These are phyloP conservation scores for Clarias gariepinus DNA, from an alignment of 2,113 vertebrate species.

Conservation along the genomic window DNA sequence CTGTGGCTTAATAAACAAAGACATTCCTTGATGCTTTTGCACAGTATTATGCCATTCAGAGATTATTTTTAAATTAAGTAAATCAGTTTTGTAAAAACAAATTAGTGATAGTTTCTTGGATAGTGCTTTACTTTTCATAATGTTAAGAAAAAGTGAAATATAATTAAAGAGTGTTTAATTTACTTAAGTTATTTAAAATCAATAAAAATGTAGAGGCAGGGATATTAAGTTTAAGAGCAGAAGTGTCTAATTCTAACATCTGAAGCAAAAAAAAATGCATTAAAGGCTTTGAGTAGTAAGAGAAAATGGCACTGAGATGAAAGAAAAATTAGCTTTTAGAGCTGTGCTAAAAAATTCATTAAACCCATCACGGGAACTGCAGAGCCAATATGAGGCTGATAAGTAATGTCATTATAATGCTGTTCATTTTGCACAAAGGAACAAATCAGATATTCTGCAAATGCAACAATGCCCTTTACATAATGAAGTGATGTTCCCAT, in stretches of 20 bases:
- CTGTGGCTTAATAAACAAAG: too few species aligned
- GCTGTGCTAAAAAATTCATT: neutral
- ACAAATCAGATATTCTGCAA: conserved; percentile 14
- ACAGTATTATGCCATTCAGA: neutral
- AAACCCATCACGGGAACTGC: neutral
- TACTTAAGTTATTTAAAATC: neutral
- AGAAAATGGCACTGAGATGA: neutral
- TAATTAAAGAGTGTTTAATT: neutral
- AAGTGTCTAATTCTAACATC: neutral
- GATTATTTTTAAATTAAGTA: neutral
- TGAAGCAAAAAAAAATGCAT: neutral
- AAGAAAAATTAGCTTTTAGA: neutral
- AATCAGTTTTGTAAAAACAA: neutral
- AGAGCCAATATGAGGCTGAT: neutral
- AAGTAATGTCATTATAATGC: neutral
- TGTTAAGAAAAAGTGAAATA: neutral
- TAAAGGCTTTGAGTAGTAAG: neutral
- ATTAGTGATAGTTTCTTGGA: neutral
- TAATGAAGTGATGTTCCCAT: neutral
- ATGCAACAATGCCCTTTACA: neutral
- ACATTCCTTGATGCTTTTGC: too few species aligned
- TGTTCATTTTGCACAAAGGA: conserved; percentile 13
- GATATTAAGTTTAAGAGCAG: neutral
- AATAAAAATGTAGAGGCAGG: neutral
- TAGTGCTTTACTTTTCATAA: neutral